Evolutionary conservation across 2,797 vertebrate genomes (phyloP), one percentile per base, ranked within the genome.

Genomic region (Chromis chromis): DNA sequence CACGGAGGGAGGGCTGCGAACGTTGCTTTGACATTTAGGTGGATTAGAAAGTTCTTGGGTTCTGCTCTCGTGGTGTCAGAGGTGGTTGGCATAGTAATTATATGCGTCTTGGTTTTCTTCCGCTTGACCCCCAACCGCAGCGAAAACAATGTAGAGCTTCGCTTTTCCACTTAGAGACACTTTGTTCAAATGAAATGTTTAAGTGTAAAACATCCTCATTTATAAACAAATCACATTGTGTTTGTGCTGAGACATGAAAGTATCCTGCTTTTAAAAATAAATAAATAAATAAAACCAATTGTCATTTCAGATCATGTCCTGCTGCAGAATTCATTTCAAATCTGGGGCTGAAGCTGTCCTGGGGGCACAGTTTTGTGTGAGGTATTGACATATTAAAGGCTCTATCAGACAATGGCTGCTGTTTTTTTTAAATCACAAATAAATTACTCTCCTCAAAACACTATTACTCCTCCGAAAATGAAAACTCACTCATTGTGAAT

Each of bases 11-110:
- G 85, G 85, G 88, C 85, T 53, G 82, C 33, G 55, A 88, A 84
- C 82, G 78, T 31, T 49, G 87, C 84, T 70, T 67, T 94, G 92
- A 93, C 92, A 94, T 94, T 94, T 93, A 85, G 91, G 84, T 80
- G 92, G 90, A 93, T 94, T 93, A 93, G 82, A 93, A 89, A 90
- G 91, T 92, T 89, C 78, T 90, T 72, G 82, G 88, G 88, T 90
- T 89, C 82, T 85, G 88, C 87, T 90, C 85, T 86, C 76, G 27
- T 61, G 81, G 87, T 89, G 89, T 91, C 90, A 89, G 86, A 92
- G 91, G 90, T 91, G 88, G 78, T 78, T 76, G 85, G 88, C 82
- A 82, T 79, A 70, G 90, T 91, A 89, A 90, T 93, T 90, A 90
- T 89, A 76, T 81, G 83, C 50, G 10, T 83, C 88, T 88, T 68